A percentile compares a stretch with the other conserved stretches of the same genome.
Conservation (phyloP, 2,797 vertebrate species). For the Chrysocyon brachyurus region DNA sequence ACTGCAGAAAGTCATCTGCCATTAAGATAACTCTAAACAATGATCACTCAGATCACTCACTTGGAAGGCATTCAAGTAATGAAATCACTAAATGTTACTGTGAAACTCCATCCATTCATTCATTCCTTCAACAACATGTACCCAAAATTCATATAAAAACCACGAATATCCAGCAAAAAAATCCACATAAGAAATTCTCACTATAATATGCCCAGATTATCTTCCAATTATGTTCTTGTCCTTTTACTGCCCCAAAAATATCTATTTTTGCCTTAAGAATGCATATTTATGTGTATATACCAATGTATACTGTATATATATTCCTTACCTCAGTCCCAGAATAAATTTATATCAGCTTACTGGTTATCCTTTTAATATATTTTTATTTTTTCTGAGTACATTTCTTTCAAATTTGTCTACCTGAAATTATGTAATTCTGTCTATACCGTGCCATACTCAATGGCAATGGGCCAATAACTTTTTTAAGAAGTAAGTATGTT, state of each 20-base stretch:
- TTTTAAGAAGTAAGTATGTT: background rate
- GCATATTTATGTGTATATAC: background rate
- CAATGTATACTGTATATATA: background rate
- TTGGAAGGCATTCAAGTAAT: background rate
- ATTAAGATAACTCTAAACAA: constrained; percentile 24
- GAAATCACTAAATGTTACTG: background rate
- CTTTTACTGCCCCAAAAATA: background rate
- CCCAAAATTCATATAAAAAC: background rate
- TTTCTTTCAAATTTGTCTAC: constrained; percentile 32
- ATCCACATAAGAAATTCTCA: background rate
- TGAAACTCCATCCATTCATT: background rate
- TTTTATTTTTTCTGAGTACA: background rate
- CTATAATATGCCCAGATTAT: background rate
- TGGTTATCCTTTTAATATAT: background rate
- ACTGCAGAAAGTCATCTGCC: background rate
- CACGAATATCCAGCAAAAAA: background rate
- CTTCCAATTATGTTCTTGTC: background rate
- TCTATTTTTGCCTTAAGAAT: background rate
- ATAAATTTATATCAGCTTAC: background rate
- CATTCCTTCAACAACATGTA: background rate
- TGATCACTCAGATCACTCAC: background rate
- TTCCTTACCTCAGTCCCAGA: background rate
- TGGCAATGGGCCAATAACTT: background rate
- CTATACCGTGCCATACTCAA: background rate
- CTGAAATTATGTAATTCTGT: background rate